Evolutionary conservation across 1,140 invertebrate species (phyloP).

Genomic region (Drosophila athabasca): DNA sequence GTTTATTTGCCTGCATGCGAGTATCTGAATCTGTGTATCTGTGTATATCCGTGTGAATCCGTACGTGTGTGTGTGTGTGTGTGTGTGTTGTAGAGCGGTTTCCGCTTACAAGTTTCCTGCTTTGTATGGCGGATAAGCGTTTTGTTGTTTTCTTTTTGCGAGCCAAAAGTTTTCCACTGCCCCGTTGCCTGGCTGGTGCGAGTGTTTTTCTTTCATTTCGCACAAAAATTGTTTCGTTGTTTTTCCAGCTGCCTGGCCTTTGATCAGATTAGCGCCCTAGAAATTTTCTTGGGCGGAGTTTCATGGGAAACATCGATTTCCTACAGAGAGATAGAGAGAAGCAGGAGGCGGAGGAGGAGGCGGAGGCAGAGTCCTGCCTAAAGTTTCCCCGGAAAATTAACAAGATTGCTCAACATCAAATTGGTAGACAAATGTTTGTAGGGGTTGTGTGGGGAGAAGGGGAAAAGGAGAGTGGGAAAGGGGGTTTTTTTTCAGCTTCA

Average conservation of each 20-base stretch:
- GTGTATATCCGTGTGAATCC: not conserved
- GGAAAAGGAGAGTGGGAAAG: no score
- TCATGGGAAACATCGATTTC: not conserved
- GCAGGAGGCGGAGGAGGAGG: constrained; percentile 13
- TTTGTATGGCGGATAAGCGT: constrained; percentile 9
- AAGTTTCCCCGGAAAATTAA: constrained; percentile 28
- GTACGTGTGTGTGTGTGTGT: not conserved
- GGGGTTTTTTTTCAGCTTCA: constrained; percentile 22
- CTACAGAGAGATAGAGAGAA: constrained; percentile 8
- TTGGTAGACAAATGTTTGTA: constrained; percentile 44
- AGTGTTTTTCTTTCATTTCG: constrained; percentile 74
- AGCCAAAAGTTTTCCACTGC: constrained; percentile 11
- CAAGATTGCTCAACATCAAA: constrained; percentile 21
- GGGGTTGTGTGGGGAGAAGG: constrained; percentile 7
- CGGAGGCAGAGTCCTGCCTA: not conserved
- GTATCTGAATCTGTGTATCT: constrained; percentile 6
- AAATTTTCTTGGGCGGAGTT: constrained; percentile 1
- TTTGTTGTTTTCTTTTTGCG: constrained; percentile 1
- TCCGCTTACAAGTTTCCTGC: constrained; percentile 53
- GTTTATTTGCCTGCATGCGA: constrained; percentile 56
- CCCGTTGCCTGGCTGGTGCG: constrained; percentile 24
- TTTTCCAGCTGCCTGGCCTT: constrained; percentile 61
- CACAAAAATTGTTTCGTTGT: constrained; percentile 66
- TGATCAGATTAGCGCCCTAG: constrained; percentile 67
- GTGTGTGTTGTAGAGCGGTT: constrained; percentile 43